phyloP scores from a whole-genome alignment of 2,888 invertebrate genomes.

The Ischnura elegans region DNA sequence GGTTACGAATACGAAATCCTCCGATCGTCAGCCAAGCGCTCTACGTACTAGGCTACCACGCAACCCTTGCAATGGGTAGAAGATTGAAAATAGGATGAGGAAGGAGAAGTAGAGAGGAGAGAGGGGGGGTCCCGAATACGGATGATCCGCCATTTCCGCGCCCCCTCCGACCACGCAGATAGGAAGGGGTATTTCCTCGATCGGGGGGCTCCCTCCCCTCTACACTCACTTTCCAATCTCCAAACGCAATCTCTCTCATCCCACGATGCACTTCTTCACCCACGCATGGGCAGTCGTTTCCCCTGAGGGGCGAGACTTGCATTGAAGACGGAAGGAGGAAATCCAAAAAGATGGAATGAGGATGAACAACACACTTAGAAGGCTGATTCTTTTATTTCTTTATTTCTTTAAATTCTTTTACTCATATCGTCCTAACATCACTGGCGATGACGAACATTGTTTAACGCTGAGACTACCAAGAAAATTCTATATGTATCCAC shows the following conservation, averaged over 20 bases:
- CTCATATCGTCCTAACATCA: too few relatives aligned
- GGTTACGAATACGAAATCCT: too few relatives aligned
- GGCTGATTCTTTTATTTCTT: too few relatives aligned
- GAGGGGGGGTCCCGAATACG: conserved; percentile 36
- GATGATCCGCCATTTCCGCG: not conserved
- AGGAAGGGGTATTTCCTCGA: not conserved
- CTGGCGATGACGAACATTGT: too few relatives aligned
- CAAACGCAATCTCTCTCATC: not conserved
- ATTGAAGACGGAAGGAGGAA: not conserved
- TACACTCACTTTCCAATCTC: not conserved
- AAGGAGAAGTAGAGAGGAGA: not conserved
- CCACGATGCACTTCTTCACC: not conserved
- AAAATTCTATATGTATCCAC: too few relatives aligned
- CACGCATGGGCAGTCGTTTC: not conserved
- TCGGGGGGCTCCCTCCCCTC: not conserved
- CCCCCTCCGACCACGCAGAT: not conserved
- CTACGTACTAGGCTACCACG: too few relatives aligned
- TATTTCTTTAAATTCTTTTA: too few relatives aligned
- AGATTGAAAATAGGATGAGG: not conserved
- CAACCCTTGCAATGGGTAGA: not conserved
- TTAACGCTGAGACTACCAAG: too few relatives aligned
- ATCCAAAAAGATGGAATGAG: not conserved
- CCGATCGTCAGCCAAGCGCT: too few relatives aligned
- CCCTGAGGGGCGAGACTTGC: not conserved
- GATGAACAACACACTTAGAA: too few relatives aligned